These are phyloP conservation scores for Phaenicophaeus curvirostris DNA, from an alignment of 2,797 vertebrate genomes.

Conservation along the genomic window DNA sequence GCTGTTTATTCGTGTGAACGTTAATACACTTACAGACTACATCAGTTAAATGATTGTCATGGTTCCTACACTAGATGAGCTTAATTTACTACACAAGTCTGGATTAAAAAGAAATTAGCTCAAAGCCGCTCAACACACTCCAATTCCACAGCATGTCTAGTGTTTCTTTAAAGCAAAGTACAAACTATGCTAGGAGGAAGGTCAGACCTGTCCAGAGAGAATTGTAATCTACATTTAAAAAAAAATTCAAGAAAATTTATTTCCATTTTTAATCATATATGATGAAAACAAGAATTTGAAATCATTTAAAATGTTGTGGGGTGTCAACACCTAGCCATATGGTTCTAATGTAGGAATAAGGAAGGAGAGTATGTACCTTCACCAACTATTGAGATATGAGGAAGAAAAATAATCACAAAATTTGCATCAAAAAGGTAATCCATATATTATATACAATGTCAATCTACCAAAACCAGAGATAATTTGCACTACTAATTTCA, in stretches of 20 bases:
- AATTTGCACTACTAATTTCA: not conserved
- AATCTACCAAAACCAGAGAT: not conserved
- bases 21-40: not conserved
- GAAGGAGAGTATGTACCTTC: not conserved
- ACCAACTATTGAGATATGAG: not conserved
- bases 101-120: not conserved
- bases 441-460: not conserved
- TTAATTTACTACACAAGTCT: not conserved
- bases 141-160: accelerated
- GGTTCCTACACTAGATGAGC: not conserved
- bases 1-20: not conserved
- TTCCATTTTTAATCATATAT: not conserved
- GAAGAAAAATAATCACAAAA: not conserved
- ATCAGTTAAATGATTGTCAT: not conserved
- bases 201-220: not conserved
- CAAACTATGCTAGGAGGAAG: not conserved
- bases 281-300: not conserved
- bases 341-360: not conserved
- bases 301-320: not conserved
- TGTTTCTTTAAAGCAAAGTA: not conserved
- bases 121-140: not conserved
- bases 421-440: not conserved
- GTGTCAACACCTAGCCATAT: not conserved
- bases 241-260: not conserved
- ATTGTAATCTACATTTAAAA: not conserved